Conservation (phyloP, 2,113 vertebrate species). For the Seriola rivoliana region DNA sequence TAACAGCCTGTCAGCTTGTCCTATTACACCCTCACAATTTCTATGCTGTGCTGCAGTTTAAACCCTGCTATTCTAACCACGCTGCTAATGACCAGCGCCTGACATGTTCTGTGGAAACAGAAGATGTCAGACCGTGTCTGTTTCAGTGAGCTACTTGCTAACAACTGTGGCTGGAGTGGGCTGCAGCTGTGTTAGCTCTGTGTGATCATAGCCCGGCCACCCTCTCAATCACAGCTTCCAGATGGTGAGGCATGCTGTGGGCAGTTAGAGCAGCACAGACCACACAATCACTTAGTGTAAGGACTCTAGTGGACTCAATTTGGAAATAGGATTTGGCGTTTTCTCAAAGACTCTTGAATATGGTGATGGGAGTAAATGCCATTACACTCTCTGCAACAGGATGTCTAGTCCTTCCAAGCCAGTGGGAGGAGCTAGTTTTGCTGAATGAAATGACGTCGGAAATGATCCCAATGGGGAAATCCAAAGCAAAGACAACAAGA, state of each 20-base stretch:
- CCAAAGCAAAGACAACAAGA: constrained; percentile 24
- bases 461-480: background rate
- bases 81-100: constrained; percentile 45
- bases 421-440: constrained; percentile 3
- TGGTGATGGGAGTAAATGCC: constrained; percentile 22
- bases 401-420: constrained; percentile 25
- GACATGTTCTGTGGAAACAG: constrained; percentile 41
- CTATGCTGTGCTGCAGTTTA: background rate
- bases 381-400: constrained; percentile 16
- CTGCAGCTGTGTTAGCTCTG: constrained; percentile 73
- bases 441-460: background rate
- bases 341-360: constrained; percentile 24
- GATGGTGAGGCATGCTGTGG: constrained; percentile 67
- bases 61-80: constrained; percentile 30
- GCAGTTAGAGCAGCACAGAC: constrained; percentile 63
- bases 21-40: background rate
- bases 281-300: constrained; percentile 63
- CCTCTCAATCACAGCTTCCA: constrained; percentile 73
- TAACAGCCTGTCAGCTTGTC: constrained; percentile 1
- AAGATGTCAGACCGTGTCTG: constrained; percentile 62
- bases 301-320: constrained; percentile 41
- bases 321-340: constrained; percentile 49
- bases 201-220: constrained; percentile 66
- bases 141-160: constrained; percentile 48
- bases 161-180: constrained; percentile 63